Evolutionary conservation across 2,797 vertebrate genomes (phyloP).

Genomic region (Myoxocephalus aenaeus): DNA sequence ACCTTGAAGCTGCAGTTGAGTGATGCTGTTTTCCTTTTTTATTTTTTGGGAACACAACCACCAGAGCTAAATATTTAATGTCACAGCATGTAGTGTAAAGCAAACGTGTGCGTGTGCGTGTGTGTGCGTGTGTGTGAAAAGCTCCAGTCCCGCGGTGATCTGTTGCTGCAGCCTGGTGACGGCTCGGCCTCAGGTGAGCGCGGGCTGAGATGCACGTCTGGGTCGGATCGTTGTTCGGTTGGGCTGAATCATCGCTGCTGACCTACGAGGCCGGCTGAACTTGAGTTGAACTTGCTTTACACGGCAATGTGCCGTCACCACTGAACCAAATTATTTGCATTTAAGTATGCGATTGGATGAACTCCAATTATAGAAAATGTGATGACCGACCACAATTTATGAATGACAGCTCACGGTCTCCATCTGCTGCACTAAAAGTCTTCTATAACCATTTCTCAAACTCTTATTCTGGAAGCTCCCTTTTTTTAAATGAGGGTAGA

Average conservation of each 20-base stretch:
- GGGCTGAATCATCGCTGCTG: conserved; percentile 39
- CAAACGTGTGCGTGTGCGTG: no score
- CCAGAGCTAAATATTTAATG: conserved; percentile 33
- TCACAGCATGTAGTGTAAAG: neutral
- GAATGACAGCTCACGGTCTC: conserved; percentile 42
- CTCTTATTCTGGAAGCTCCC: neutral
- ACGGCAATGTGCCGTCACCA: neutral
- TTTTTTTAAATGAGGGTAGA: neutral
- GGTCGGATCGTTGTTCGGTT: conserved; percentile 17
- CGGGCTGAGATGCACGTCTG: conserved; percentile 23
- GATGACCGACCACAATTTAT: conserved; percentile 11
- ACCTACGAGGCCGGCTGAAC: conserved; percentile 54
- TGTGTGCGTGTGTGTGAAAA: no score
- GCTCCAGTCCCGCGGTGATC: neutral
- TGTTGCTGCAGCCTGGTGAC: conserved; percentile 2
- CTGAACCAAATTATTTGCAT: conserved; percentile 44
- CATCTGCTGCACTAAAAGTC: conserved; percentile 1
- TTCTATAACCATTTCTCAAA: neutral
- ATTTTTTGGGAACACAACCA: conserved; percentile 3
- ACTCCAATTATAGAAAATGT: conserved; percentile 27
- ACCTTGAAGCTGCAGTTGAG: conserved; percentile 4
- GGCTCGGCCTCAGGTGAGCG: conserved; percentile 29
- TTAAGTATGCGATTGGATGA: conserved; percentile 37
- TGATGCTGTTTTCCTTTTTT: neutral
- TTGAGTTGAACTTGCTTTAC: conserved; percentile 47